phyloP scores from a whole-genome alignment of 2,797 vertebrate genomes.

The Rhinella marina region DNA sequence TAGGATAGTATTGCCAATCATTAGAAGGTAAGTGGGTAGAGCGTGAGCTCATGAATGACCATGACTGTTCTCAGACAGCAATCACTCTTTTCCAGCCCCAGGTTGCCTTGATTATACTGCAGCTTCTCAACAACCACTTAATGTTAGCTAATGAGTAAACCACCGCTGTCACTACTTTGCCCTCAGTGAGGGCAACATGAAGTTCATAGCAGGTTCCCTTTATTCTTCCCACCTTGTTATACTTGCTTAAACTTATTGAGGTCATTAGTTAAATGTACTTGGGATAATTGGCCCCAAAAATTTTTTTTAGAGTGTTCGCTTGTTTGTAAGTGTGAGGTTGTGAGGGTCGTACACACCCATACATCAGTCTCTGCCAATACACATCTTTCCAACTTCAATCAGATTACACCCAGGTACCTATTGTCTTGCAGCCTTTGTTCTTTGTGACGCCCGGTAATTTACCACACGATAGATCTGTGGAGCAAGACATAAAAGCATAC shows the following conservation, averaged over 20 bases:
- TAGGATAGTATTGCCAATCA: too few species aligned
- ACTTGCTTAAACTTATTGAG: not conserved
- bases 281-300: not conserved
- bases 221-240: not conserved
- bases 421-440: conserved; percentile 37
- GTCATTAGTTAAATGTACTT: not conserved
- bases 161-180: too few species aligned
- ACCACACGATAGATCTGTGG: not conserved
- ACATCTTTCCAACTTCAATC: not conserved
- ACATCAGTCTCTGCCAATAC: not conserved
- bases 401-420: conserved; percentile 14
- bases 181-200: too few species aligned
- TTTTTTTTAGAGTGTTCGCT: not conserved
- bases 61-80: too few species aligned
- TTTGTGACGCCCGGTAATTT: conserved; percentile 40
- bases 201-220: not conserved
- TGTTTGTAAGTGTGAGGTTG: conserved; percentile 17
- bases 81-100: too few species aligned
- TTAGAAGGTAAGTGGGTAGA: too few species aligned
- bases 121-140: too few species aligned
- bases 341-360: not conserved
- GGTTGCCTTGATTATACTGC: too few species aligned
- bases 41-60: too few species aligned
- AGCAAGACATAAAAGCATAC: not conserved
- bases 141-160: too few species aligned